Evolutionary conservation across 2,797 vertebrate genomes (phyloP).

Genomic region (Chelon auratus): DNA sequence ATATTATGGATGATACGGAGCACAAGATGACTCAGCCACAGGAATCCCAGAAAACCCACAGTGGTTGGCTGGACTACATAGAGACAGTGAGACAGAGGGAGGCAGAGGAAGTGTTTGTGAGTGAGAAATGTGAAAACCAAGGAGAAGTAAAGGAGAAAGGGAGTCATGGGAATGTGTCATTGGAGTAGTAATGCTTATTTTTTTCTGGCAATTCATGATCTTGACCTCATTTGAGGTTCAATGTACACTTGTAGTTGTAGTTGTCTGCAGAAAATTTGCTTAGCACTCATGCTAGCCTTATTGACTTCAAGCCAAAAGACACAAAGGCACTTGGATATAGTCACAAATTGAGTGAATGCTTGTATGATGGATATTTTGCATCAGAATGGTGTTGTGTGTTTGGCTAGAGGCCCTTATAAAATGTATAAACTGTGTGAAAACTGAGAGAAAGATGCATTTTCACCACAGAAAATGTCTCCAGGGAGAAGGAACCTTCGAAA

Average conservation of each 20-base stretch:
- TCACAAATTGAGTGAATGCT: too few relatives aligned
- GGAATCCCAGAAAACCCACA: conserved; percentile 73
- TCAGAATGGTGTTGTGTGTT: too few relatives aligned
- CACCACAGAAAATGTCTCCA: too few relatives aligned
- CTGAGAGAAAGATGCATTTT: too few relatives aligned
- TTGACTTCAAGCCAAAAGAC: too few relatives aligned
- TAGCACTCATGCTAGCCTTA: too few relatives aligned
- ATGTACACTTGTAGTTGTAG: background rate
- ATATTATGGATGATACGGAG: conserved; percentile 70
- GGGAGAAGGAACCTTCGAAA: too few relatives aligned
- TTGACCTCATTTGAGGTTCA: conserved; percentile 26
- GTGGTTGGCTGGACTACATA: conserved; percentile 58
- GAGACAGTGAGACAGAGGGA: conserved; percentile 19
- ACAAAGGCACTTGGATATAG: too few relatives aligned
- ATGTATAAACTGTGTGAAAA: too few relatives aligned
- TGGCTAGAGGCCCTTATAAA: too few relatives aligned
- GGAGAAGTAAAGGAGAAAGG: conserved; percentile 40
- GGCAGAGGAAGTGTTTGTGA: conserved; percentile 25
- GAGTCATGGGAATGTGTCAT: conserved; percentile 52
- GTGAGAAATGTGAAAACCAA: conserved; percentile 28
- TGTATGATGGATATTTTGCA: too few relatives aligned
- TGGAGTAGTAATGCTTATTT: conserved; percentile 19
- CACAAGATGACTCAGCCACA: conserved; percentile 76
- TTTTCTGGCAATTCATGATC: conserved; percentile 28
- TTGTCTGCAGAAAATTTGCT: too few relatives aligned